Evolutionary conservation across 2,888 invertebrate genomes (phyloP), one percentile per base, ranked within the genome.

Genomic region (Cremastinae sp.): DNA sequence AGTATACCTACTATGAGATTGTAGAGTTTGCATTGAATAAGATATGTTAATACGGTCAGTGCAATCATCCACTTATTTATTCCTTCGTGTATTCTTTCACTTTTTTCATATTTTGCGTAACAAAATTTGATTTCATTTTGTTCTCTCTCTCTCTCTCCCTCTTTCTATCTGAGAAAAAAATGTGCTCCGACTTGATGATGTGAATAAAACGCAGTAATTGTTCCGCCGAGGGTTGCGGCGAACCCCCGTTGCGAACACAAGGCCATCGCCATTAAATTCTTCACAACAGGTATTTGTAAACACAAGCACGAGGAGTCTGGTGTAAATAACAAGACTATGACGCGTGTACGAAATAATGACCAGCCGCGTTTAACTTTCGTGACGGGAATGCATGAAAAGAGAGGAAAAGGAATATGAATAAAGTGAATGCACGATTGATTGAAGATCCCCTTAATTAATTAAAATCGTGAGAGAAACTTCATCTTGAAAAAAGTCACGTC

Each of bases 151-250:
- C n/a, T n/a, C n/a, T n/a, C n/a, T 61, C 47, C 12, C 28, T 43
- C n/a, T 28, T 28, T 43, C 45, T 7, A 41, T 56, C 45, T 66
- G 34, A 16, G 36, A 20, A 56, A 22, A 47, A 43, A 53, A 51
- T 14, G 34, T 9, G 20, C 20, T 8, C 38, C 14, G 53, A 34
- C 64, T 43, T 59, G 47, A 64, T 58, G 49, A 73, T 74, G 36
- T 58, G 47, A 36, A 36, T 62, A 62, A 62, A 49, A 64, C 79
- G 78, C 78, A 79, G 79, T 79, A 81, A 87, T 85, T 85, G 86
- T 86, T 85, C 85, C 83, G 84, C 75, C 34, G 83, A 81, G 84
- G 80, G 79, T 54, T 41, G 16, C 58, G 38, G 28, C 5, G 82
- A 82, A 78, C 77, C 80, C 74, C 81, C 47, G 72, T 64, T 58